Conservation (phyloP, 2,888 invertebrate genomes). For the Atrina japonica region DNA sequence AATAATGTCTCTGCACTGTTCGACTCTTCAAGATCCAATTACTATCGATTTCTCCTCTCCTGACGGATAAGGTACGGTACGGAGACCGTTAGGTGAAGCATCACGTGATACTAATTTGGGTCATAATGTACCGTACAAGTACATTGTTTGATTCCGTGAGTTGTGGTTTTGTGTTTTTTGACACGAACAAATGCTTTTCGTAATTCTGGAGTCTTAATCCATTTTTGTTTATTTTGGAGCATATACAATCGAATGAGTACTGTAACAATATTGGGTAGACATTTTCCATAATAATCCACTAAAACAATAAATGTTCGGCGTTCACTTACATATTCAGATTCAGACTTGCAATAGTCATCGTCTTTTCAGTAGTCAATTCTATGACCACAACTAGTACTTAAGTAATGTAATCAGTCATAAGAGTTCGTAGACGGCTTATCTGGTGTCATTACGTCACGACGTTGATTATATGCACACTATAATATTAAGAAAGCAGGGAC, state of each 20-base stretch:
- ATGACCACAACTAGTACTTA: constrained; percentile 26
- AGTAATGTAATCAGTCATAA: constrained; percentile 27
- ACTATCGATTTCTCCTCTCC: constrained; percentile 74
- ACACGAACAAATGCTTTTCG: constrained; percentile 48
- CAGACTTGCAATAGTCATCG: constrained; percentile 30
- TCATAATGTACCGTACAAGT: too few relatives aligned
- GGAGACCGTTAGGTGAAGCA: too few relatives aligned
- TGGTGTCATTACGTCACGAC: constrained; percentile 38
- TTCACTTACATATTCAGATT: constrained; percentile 28
- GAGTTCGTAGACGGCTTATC: constrained; percentile 43
- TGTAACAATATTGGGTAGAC: not conserved
- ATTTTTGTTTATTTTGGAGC: constrained; percentile 36
- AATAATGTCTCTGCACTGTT: constrained; percentile 78
- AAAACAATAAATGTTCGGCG: too few relatives aligned
- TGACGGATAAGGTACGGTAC: constrained; percentile 43
- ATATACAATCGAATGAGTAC: constrained; percentile 23
- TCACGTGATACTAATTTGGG: too few relatives aligned
- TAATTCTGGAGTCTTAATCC: constrained; percentile 43
- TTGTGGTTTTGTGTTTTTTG: too few relatives aligned
- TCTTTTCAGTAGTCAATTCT: constrained; percentile 39
- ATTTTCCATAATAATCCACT: too few relatives aligned
- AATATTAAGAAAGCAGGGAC: constrained; percentile 48
- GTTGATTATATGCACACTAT: constrained; percentile 25
- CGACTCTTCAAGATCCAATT: constrained; percentile 79
- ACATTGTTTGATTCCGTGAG: constrained; percentile 49